A percentile compares a stretch with the other conserved stretches of the same genome.
Conservation (phyloP, 1,140 invertebrate species). For the Drosophila novamexicana region DNA sequence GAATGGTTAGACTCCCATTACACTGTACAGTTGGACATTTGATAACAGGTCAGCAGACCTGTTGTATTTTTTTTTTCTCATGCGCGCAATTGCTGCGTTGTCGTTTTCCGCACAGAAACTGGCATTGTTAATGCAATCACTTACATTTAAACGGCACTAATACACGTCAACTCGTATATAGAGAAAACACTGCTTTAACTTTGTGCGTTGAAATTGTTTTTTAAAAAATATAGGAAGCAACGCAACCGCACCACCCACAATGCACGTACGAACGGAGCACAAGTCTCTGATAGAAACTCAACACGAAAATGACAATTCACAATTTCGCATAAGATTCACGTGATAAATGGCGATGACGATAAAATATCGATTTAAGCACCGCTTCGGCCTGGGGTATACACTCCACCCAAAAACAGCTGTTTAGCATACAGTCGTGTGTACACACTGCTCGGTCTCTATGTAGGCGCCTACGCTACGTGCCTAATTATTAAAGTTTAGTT, state of each 20-base stretch:
- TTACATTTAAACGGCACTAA: conserved; percentile 59
- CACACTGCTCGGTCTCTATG: conserved; percentile 38
- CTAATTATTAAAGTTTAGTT: conserved; percentile 55
- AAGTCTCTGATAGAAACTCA: conserved; percentile 64
- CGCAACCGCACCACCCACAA: conserved; percentile 76
- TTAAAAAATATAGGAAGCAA: conserved; percentile 58
- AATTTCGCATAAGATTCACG: conserved; percentile 61
- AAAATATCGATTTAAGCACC: conserved; percentile 35
- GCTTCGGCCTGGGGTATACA: conserved; percentile 9
- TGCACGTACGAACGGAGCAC: conserved; percentile 51
- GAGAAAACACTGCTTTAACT: conserved; percentile 47
- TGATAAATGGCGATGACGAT: conserved; percentile 52
- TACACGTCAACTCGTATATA: conserved; percentile 45
- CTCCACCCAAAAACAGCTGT: conserved; percentile 33
- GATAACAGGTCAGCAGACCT: conserved; percentile 65
- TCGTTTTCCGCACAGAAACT: conserved; percentile 29
- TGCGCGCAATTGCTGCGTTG: conserved; percentile 35
- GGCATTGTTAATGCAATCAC: conserved; percentile 28
- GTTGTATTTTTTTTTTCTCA: conserved; percentile 17
- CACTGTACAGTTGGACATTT: conserved; percentile 11
- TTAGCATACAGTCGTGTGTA: conserved; percentile 21
- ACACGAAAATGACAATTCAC: conserved; percentile 69
- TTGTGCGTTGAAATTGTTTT: conserved; percentile 56
- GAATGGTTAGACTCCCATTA: conserved; percentile 6
- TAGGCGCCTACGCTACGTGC: conserved; percentile 46